Percentiles rank a stretch among this genome's conserved stretches.
Conservation (phyloP, 1,140 invertebrate genomes). For the Drosophila ficusphila region DNA sequence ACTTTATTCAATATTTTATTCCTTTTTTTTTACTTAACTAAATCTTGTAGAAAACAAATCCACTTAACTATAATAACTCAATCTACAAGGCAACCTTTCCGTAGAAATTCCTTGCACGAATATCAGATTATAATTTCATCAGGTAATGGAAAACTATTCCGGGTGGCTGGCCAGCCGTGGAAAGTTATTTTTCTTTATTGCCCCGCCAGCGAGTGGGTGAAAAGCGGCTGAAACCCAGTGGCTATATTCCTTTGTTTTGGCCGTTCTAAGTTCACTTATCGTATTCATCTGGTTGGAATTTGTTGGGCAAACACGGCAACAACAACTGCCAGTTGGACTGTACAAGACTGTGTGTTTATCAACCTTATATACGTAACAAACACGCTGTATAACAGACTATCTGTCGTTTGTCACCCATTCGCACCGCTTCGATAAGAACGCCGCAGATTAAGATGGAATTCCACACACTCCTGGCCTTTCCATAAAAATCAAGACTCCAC, state of each 20-base stretch:
- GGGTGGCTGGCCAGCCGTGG: not conserved
- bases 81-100: not conserved
- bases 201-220: not conserved
- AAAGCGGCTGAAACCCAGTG: not conserved
- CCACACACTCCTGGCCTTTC: constrained; percentile 25
- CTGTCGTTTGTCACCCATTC: constrained; percentile 39
- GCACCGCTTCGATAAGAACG: constrained; percentile 23
- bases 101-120: not conserved
- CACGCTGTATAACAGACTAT: constrained; percentile 37
- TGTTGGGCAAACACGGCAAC: constrained; percentile 31
- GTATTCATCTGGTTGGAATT: constrained; percentile 45
- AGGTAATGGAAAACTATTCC: constrained; percentile 27
- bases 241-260: not conserved
- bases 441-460: constrained; percentile 46
- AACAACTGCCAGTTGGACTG: constrained; percentile 8
- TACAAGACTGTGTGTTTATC: not conserved
- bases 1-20: too few species aligned
- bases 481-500: constrained; percentile 42
- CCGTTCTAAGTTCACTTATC: constrained; percentile 33
- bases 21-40: too few species aligned
- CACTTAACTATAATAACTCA: not conserved
- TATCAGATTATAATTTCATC: constrained; percentile 8
- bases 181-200: constrained; percentile 7
- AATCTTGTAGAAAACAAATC: too few species aligned
- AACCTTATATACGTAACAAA: constrained; percentile 21